A percentile compares a stretch with the other conserved stretches of the same genome.
These are phyloP conservation scores for Rhorus exstirpatorius DNA, from an alignment of 2,888 invertebrate species.

Conservation along the genomic window DNA sequence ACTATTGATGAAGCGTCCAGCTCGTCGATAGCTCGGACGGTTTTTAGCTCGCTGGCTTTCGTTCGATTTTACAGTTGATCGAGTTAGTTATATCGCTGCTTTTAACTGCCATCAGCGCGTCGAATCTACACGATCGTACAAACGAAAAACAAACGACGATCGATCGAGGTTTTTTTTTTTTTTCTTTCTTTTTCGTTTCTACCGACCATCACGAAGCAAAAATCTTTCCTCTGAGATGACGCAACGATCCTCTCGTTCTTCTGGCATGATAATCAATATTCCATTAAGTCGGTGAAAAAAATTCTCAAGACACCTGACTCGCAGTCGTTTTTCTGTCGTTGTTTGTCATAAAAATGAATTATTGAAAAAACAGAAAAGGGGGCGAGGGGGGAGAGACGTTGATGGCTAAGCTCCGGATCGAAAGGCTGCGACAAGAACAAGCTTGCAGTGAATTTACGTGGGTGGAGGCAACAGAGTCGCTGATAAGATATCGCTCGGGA, in stretches of 20 bases:
- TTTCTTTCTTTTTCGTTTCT: background rate
- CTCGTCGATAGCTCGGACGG: constrained; percentile 9
- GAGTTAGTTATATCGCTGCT: constrained; percentile 39
- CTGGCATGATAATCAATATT: too few species aligned
- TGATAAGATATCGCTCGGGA: constrained; percentile 41
- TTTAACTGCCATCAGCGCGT: constrained; percentile 31
- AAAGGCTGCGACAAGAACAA: background rate
- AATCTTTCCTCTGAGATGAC: too few species aligned
- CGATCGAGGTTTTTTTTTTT: constrained; percentile 40
- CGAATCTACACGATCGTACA: constrained; percentile 45
- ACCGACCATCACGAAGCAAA: constrained; percentile 32
- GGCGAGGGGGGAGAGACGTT: constrained; percentile 1
- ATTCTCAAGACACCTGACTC: too few species aligned
- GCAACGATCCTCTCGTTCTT: too few species aligned
- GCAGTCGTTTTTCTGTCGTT: too few species aligned
- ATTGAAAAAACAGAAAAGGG: too few species aligned
- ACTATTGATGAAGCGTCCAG: background rate
- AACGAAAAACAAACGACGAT: constrained; percentile 49
- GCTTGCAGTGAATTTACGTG: constrained; percentile 3
- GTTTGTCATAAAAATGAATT: too few species aligned
- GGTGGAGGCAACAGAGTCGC: constrained; percentile 25
- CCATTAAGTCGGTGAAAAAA: too few species aligned
- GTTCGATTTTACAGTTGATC: constrained; percentile 35
- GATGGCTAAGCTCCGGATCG: background rate
- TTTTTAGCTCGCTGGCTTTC: constrained; percentile 23